Evolutionary conservation across 2,113 vertebrate genomes (phyloP).

Genomic region (Sebastes fasciatus): DNA sequence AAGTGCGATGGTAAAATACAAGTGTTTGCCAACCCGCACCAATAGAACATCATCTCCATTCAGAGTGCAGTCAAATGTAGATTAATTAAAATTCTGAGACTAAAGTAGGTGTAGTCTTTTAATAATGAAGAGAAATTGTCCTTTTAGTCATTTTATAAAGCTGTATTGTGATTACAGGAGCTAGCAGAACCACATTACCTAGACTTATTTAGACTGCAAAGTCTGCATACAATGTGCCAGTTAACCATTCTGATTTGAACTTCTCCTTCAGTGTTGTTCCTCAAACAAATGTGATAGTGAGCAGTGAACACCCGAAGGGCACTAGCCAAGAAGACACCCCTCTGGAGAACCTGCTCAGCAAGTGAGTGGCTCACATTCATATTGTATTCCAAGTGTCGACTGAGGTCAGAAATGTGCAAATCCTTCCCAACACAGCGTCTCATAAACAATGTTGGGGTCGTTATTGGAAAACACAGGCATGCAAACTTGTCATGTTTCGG

Average conservation of each 20-base stretch:
- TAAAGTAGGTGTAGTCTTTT: not conserved
- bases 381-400: not conserved
- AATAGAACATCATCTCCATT: not conserved
- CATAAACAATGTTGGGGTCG: not conserved
- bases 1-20: constrained; percentile 93
- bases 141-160: constrained; percentile 6
- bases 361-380: constrained; percentile 83
- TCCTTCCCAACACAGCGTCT: not conserved
- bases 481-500: not conserved
- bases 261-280: constrained; percentile 90
- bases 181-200: not conserved
- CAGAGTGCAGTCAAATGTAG: not conserved
- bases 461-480: not conserved
- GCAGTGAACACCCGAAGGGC: constrained; percentile 91
- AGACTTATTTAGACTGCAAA: not conserved
- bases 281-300: constrained; percentile 97
- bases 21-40: not conserved
- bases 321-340: constrained; percentile 89
- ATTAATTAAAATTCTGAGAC: not conserved
- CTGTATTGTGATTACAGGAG: not conserved
- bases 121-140: not conserved
- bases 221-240: not conserved
- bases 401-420: not conserved
- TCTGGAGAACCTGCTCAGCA: constrained; percentile 96
- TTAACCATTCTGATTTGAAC: constrained; percentile 40